These are phyloP conservation scores for Cyphomyrmex costatus DNA, from an alignment of 1,140 invertebrate genomes.

Conservation along the genomic window DNA sequence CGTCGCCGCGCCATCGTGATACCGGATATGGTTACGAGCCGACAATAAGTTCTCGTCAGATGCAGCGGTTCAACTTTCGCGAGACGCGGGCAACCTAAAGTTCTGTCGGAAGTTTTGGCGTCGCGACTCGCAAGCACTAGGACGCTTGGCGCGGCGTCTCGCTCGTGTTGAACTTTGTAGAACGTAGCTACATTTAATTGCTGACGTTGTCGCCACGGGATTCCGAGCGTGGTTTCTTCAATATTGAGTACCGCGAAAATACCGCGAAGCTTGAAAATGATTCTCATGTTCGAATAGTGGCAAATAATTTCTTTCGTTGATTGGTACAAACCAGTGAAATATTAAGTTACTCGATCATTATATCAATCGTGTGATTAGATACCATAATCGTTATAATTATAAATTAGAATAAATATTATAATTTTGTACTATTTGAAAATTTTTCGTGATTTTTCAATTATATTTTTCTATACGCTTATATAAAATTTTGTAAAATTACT, in stretches of 20 bases:
- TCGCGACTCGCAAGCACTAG: conserved; percentile 53
- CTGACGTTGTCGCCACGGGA: conserved; percentile 48
- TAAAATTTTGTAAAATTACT: not conserved
- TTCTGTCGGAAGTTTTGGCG: conserved; percentile 63
- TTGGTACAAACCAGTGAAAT: not conserved
- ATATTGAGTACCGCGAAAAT: conserved; percentile 28
- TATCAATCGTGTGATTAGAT: not conserved
- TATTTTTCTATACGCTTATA: not conserved
- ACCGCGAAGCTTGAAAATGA: conserved; percentile 1
- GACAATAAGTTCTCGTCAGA: conserved; percentile 73
- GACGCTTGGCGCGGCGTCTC: conserved; percentile 33
- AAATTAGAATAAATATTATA: not conserved
- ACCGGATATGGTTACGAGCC: conserved; percentile 61
- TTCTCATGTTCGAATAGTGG: not conserved
- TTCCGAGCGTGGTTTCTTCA: conserved; percentile 37
- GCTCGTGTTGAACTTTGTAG: conserved; percentile 55
- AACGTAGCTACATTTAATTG: conserved; percentile 67
- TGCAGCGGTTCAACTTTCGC: conserved; percentile 68
- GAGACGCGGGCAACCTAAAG: conserved; percentile 45
- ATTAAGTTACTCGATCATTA: not conserved
- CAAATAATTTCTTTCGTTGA: not conserved
- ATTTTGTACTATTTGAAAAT: not conserved
- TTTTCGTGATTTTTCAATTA: not conserved
- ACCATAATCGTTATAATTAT: not conserved
- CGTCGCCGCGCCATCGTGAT: conserved; percentile 52